Percentiles rank a stretch among this genome's conserved stretches.
Evolutionary conservation across 2,797 vertebrate genomes (phyloP).

Genomic region (Phalloptychus januarius): DNA sequence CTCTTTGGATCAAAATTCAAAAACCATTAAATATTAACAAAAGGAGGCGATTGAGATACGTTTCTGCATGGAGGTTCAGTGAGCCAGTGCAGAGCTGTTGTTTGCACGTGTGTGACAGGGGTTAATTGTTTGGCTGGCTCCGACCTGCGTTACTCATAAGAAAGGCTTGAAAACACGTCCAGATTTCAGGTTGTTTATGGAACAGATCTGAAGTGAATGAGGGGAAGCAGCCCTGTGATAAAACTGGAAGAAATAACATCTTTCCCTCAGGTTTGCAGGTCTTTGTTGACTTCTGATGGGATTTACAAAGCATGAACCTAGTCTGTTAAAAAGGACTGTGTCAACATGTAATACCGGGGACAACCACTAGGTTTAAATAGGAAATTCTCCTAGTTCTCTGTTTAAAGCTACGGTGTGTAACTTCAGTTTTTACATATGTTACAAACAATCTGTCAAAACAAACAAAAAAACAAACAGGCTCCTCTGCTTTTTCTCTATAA

Average conservation of each 20-base stretch:
- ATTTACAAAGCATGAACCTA: background rate
- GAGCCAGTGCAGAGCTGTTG: slow-evolving; percentile 18
- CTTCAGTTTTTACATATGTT: too few relatives aligned
- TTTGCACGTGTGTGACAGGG: slow-evolving; percentile 1
- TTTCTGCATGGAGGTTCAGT: slow-evolving; percentile 23
- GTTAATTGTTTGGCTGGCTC: slow-evolving; percentile 9
- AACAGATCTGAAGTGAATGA: background rate
- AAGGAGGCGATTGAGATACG: slow-evolving; percentile 18
- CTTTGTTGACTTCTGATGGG: background rate
- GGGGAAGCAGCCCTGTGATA: background rate
- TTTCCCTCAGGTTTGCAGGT: background rate
- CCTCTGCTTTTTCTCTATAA: too few relatives aligned
- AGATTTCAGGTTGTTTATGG: background rate
- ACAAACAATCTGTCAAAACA: too few relatives aligned
- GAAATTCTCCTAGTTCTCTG: background rate
- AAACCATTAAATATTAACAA: slow-evolving; percentile 7
- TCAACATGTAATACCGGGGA: background rate
- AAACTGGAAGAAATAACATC: background rate
- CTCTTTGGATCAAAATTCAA: slow-evolving; percentile 19
- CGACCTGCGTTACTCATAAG: background rate
- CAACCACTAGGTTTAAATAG: background rate
- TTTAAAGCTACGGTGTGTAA: background rate
- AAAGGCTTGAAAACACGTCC: background rate
- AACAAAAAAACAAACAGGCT: too few relatives aligned
- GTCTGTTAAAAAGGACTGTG: background rate